Conservation (phyloP, 2,888 invertebrate species). For the Steinernema hermaphroditum region DNA sequence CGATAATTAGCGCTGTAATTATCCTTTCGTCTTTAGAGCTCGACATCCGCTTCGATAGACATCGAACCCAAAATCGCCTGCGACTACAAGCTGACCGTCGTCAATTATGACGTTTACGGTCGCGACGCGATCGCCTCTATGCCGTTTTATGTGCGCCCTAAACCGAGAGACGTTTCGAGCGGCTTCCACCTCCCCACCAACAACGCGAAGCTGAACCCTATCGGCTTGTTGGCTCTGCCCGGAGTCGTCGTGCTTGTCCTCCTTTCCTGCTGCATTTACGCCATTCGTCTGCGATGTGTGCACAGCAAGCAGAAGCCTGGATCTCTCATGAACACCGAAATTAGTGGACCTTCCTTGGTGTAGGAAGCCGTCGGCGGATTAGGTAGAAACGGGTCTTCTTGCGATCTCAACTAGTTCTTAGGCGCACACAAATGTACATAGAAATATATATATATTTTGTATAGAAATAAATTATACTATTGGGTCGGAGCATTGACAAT, state of each 20-base stretch:
- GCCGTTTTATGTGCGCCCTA: constrained; percentile 13
- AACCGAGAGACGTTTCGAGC: background rate
- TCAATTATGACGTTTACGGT: constrained; percentile 19
- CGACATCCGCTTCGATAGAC: background rate
- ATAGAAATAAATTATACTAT: background rate
- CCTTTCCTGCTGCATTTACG: constrained; percentile 16
- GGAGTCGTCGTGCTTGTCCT: constrained; percentile 11
- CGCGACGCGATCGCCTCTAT: constrained; percentile 1
- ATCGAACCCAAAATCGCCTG: background rate
- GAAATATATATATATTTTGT: constrained; percentile 2
- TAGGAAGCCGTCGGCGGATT: background rate
- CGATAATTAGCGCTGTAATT: background rate
- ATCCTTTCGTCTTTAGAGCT: background rate
- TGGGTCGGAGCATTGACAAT: too few species aligned
- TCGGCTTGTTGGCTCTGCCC: background rate
- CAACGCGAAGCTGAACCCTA: constrained; percentile 12
- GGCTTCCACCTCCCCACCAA: constrained; percentile 12
- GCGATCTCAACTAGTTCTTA: background rate
- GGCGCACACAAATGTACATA: background rate
- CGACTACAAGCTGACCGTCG: constrained; percentile 1
- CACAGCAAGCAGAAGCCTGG: constrained; percentile 3
- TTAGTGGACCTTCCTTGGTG: constrained; percentile 14
- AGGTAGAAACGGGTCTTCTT: background rate
- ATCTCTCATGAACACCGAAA: constrained; percentile 14
- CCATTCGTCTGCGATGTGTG: background rate